phyloP scores from a whole-genome alignment of 2,888 invertebrate genomes.

The Nymphalis polychloros region DNA sequence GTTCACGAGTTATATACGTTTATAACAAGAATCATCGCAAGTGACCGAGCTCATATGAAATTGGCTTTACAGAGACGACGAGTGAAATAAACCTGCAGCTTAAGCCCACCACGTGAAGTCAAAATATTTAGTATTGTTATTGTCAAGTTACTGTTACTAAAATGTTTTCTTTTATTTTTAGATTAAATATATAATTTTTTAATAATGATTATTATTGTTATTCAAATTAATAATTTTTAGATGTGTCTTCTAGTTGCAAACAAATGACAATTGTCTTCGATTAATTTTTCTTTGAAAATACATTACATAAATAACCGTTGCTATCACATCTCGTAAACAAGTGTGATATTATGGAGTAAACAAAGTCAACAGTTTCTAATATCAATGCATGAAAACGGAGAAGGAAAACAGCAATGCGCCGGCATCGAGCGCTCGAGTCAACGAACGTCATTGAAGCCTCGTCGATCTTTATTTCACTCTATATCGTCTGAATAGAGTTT shows the following conservation, averaged over 20 bases:
- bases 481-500: conserved; percentile 48
- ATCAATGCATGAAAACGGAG: conserved; percentile 80
- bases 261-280: not conserved
- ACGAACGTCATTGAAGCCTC: conserved; percentile 78
- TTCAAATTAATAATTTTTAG: no score
- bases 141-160: not conserved
- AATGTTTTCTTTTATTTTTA: not conserved
- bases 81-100: conserved; percentile 65
- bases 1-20: conserved; percentile 38
- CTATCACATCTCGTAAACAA: conserved; percentile 40
- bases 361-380: conserved; percentile 74
- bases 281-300: conserved; percentile 6
- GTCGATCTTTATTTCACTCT: conserved; percentile 50
- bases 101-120: conserved; percentile 61
- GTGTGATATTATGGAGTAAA: conserved; percentile 52
- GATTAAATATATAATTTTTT: not conserved
- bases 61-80: conserved; percentile 52
- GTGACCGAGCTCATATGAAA: conserved; percentile 37
- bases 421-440: conserved; percentile 80
- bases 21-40: not conserved
- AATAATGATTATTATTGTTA: not conserved
- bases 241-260: not conserved
- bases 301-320: conserved; percentile 18
- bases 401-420: conserved; percentile 80
- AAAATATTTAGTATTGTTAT: not conserved